A percentile compares a stretch with the other conserved stretches of the same genome.
phyloP scores from a whole-genome alignment of 2,888 invertebrate species.

The Dasysyrphus tricinctus region DNA sequence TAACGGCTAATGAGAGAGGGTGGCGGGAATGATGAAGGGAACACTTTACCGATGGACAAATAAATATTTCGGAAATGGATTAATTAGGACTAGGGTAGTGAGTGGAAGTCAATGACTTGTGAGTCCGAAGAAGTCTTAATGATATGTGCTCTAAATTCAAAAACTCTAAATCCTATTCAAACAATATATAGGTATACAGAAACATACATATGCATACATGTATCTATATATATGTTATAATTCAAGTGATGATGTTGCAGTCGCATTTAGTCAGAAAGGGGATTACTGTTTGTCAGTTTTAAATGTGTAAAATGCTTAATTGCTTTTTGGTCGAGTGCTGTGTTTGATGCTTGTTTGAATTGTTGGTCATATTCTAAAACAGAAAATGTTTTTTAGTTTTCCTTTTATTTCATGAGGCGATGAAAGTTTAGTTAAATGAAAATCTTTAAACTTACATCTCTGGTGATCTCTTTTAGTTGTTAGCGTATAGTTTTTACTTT shows the following conservation, averaged over 20 bases:
- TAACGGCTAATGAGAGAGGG: background rate
- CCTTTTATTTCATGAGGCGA: background rate
- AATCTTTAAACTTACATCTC: too few species aligned
- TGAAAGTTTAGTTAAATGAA: background rate
- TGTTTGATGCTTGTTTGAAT: background rate
- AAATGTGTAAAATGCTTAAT: background rate
- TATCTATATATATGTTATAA: background rate
- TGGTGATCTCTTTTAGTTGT: too few species aligned
- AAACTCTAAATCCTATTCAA: constrained; percentile 25
- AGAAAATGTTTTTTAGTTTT: background rate
- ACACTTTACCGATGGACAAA: constrained; percentile 30
- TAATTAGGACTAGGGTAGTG: constrained; percentile 47
- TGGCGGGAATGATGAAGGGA: background rate
- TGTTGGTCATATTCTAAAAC: background rate
- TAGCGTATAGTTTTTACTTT: too few species aligned
- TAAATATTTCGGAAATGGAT: constrained; percentile 53
- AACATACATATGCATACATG: too few species aligned
- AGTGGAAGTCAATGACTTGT: constrained; percentile 30
- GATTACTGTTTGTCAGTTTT: constrained; percentile 11
- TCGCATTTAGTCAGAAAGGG: background rate
- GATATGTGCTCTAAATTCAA: constrained; percentile 22
- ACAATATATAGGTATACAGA: background rate
- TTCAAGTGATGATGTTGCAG: constrained; percentile 6
- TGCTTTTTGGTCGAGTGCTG: too few species aligned
- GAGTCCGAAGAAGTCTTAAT: background rate